Conservation (phyloP, 2,888 invertebrate species). For the Tetropium fuscum region DNA sequence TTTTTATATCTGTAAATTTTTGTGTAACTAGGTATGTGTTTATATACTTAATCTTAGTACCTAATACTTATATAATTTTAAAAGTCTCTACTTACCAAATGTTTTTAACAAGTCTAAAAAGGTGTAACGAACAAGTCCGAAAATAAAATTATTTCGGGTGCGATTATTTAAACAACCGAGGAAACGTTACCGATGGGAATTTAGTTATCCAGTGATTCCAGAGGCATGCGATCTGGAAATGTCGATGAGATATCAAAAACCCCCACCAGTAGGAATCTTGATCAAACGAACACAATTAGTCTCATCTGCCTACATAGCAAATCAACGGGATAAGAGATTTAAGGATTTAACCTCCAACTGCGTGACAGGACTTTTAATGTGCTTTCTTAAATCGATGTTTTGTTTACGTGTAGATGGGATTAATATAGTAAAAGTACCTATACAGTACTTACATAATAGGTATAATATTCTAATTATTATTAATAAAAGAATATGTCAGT, state of each 20-base stretch:
- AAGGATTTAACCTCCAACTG: constrained; percentile 16
- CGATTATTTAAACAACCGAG: constrained; percentile 3
- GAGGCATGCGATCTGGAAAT: constrained; percentile 30
- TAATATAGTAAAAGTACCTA: too few species aligned
- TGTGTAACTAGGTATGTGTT: too few species aligned
- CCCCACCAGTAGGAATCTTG: constrained; percentile 23
- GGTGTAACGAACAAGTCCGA: too few species aligned
- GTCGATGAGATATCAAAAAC: constrained; percentile 27
- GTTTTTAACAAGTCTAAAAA: too few species aligned
- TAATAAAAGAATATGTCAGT: too few species aligned
- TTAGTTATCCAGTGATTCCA: constrained; percentile 21
- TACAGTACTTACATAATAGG: too few species aligned
- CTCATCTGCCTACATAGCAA: constrained; percentile 24
- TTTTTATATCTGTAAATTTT: not conserved
- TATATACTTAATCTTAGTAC: too few species aligned
- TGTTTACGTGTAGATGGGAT: too few species aligned
- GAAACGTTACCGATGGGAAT: constrained; percentile 2
- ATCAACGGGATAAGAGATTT: constrained; percentile 25
- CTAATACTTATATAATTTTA: too few species aligned
- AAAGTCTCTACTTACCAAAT: too few species aligned
- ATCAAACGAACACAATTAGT: constrained; percentile 28
- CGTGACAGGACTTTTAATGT: constrained; percentile 14
- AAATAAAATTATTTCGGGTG: too few species aligned
- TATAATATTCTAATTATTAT: too few species aligned
- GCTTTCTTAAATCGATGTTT: constrained; percentile 20